Evolutionary conservation across 2,888 invertebrate species (phyloP).

Genomic region (Pristionchus entomophagus): DNA sequence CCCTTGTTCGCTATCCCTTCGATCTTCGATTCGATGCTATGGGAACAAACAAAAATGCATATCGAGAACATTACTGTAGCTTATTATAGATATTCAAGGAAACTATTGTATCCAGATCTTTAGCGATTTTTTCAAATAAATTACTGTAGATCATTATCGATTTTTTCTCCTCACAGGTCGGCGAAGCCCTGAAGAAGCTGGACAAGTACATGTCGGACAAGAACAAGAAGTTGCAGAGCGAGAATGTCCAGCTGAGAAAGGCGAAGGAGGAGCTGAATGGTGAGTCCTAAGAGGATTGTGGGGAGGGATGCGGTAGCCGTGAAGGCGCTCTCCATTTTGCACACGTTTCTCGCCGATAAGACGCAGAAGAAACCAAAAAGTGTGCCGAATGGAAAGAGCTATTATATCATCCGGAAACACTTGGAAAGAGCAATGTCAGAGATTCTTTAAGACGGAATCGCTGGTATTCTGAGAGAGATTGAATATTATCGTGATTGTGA

Average conservation of each 20-base stretch:
- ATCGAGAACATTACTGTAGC: no score
- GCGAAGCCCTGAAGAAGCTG: conserved; percentile 80
- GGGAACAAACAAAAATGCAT: no score
- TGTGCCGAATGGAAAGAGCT: neutral
- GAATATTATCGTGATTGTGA: neutral
- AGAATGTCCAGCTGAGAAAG: conserved; percentile 80
- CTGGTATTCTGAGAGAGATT: neutral
- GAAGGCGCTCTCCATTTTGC: neutral
- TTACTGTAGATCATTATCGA: no score
- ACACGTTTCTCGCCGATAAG: no score
- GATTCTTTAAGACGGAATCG: neutral
- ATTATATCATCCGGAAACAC: no score
- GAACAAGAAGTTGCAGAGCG: conserved; percentile 83
- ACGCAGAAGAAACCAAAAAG: no score
- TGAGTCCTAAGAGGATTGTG: neutral
- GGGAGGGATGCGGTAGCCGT: neutral
- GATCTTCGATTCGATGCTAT: no score
- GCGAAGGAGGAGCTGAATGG: conserved; percentile 74
- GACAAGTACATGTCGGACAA: conserved; percentile 87
- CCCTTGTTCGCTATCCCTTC: no score
- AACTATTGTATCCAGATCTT: no score
- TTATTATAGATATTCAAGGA: no score
- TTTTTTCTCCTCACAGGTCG: conserved; percentile 78
- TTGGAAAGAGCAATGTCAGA: no score
- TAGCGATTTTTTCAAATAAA: no score